Percentiles rank a stretch among this genome's conserved stretches.
Evolutionary conservation across 2,113 vertebrate species (phyloP).

Genomic region (Dolichallabes microphthalmus): DNA sequence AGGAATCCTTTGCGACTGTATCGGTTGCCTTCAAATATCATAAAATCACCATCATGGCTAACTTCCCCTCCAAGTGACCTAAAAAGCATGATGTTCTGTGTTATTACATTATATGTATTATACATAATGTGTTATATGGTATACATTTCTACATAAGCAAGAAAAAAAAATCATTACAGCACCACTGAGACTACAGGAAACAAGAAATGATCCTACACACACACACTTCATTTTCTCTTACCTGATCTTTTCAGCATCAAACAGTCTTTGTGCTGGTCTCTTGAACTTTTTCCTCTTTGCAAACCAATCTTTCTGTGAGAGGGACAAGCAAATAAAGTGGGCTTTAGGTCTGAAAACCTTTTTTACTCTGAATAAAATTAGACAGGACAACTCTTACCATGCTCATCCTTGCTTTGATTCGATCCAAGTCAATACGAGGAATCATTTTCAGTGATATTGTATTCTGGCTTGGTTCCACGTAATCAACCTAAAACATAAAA

Average conservation of each 20-base stretch:
- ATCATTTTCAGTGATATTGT: slow-evolving; percentile 98
- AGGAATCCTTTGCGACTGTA: slow-evolving; percentile 96
- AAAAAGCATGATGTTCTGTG: neutral
- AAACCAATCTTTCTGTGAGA: slow-evolving; percentile 89
- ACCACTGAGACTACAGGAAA: neutral
- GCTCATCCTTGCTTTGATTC: slow-evolving; percentile 94
- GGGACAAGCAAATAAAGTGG: neutral
- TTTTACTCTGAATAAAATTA: neutral
- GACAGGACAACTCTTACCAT: slow-evolving; percentile 69
- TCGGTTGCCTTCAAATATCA: slow-evolving; percentile 95
- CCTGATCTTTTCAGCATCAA: slow-evolving; percentile 94
- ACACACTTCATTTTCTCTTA: slow-evolving; percentile 48
- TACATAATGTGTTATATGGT: too few species aligned
- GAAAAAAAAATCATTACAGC: neutral
- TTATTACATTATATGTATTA: neutral
- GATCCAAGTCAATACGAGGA: slow-evolving; percentile 89
- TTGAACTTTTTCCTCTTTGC: slow-evolving; percentile 94
- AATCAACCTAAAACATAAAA: slow-evolving; percentile 79
- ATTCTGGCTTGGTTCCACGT: slow-evolving; percentile 94
- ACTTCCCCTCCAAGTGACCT: slow-evolving; percentile 92
- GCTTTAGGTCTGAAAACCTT: neutral
- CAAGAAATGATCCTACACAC: neutral
- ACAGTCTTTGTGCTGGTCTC: slow-evolving; percentile 86
- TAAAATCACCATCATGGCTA: slow-evolving; percentile 91
- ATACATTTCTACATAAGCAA: neutral